A percentile compares a stretch with the other conserved stretches of the same genome.
These are phyloP conservation scores for Rhinichthys klamathensis DNA, from an alignment of 2,113 vertebrate genomes.

Conservation along the genomic window DNA sequence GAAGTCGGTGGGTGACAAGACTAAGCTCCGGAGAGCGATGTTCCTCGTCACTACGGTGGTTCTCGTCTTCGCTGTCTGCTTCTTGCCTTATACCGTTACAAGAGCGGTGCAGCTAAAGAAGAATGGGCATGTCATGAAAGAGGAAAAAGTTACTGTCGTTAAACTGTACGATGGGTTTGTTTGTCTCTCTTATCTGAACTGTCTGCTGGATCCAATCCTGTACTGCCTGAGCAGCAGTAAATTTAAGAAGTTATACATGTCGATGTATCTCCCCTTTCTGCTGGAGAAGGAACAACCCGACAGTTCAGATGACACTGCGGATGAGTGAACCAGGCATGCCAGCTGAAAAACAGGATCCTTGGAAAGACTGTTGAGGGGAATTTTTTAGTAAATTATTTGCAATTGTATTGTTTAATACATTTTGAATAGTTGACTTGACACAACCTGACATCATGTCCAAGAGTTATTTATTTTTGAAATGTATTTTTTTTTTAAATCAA, in stretches of 20 bases:
- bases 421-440: background rate
- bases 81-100: conserved; percentile 75
- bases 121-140: accelerated
- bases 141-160: conserved; percentile 55
- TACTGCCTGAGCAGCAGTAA: conserved; percentile 82
- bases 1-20: conserved; percentile 69
- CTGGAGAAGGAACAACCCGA: conserved; percentile 27
- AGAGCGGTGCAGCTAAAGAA: conserved; percentile 72
- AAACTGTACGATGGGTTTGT: conserved; percentile 74
- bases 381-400: background rate
- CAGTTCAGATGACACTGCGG: background rate
- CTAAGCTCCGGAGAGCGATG: conserved; percentile 70
- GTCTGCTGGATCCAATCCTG: conserved; percentile 77
- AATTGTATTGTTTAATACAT: background rate
- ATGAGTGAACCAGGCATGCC: background rate
- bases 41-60: conserved; percentile 73
- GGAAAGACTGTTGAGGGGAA: background rate
- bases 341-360: background rate
- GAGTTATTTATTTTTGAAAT: background rate
- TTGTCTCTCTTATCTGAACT: conserved; percentile 80
- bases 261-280: conserved; percentile 69
- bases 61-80: conserved; percentile 73
- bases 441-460: background rate
- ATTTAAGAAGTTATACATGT: conserved; percentile 74
- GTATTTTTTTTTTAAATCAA: background rate